These are phyloP conservation scores for Orchestes rusci DNA, from an alignment of 2,888 invertebrate species.

Conservation along the genomic window DNA sequence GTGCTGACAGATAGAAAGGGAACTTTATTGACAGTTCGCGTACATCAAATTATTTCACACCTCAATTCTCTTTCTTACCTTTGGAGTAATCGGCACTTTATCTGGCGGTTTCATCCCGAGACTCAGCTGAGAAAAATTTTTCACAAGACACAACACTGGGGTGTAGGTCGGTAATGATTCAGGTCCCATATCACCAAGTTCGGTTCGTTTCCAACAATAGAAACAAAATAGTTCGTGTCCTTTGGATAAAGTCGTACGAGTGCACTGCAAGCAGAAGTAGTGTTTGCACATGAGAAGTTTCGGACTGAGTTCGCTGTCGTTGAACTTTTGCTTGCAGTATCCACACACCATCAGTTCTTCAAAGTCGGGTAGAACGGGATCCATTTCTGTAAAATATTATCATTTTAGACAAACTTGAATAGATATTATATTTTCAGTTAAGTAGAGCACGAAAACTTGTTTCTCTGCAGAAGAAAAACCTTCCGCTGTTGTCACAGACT, in stretches of 20 bases:
- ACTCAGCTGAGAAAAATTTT: conserved; percentile 55
- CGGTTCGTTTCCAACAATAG: conserved; percentile 69
- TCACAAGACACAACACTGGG: conserved; percentile 59
- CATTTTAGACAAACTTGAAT: background rate
- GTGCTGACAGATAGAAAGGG: no score
- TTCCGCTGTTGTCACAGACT: no score
- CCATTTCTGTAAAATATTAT: conserved; percentile 28
- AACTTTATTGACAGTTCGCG: no score
- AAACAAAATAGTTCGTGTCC: conserved; percentile 63
- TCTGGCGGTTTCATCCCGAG: conserved; percentile 36
- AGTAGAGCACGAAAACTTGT: background rate
- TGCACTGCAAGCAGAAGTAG: conserved; percentile 69
- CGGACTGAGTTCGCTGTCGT: conserved; percentile 64
- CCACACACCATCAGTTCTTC: conserved; percentile 70
- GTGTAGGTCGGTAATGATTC: conserved; percentile 62
- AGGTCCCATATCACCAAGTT: conserved; percentile 58
- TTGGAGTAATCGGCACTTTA: conserved; percentile 23
- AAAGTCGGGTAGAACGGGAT: conserved; percentile 54
- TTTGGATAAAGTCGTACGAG: conserved; percentile 59
- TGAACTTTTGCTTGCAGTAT: conserved; percentile 68
- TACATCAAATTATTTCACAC: no score
- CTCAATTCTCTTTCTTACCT: no score
- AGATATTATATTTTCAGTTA: background rate
- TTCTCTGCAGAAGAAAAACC: no score
- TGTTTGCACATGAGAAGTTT: conserved; percentile 70